phyloP scores from a whole-genome alignment of 2,797 vertebrate genomes.

The Mormyrus proboscirostris region DNA sequence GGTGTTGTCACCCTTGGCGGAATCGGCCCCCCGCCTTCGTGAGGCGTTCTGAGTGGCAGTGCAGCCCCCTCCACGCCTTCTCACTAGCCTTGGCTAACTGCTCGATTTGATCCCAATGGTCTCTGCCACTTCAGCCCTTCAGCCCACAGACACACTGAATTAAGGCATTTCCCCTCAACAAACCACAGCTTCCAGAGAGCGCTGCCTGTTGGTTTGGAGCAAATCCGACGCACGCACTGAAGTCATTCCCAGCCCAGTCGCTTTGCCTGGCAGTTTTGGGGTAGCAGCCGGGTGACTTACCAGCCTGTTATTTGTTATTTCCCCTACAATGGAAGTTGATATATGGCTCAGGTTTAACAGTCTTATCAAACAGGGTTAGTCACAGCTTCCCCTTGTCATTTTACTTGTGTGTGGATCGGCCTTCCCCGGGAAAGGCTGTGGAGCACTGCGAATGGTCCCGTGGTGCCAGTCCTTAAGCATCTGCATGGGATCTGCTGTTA shows the following conservation, averaged over 20 bases:
- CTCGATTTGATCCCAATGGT: slow-evolving; percentile 42
- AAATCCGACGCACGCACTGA: not conserved
- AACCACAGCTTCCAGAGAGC: slow-evolving; percentile 51
- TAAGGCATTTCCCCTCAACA: slow-evolving; percentile 58
- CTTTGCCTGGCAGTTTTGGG: slow-evolving; percentile 28
- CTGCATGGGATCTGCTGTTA: slow-evolving; percentile 10
- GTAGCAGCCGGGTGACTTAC: slow-evolving; percentile 35
- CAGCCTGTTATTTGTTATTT: slow-evolving; percentile 53
- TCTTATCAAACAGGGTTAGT: slow-evolving; percentile 50
- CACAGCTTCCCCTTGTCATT: slow-evolving; percentile 40
- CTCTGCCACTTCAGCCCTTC: slow-evolving; percentile 49
- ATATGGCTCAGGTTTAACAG: slow-evolving; percentile 34
- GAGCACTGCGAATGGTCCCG: not conserved
- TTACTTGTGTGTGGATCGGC: slow-evolving; percentile 35
- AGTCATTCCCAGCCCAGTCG: slow-evolving; percentile 27
- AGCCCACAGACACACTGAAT: slow-evolving; percentile 50
- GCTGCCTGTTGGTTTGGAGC: slow-evolving; percentile 14
- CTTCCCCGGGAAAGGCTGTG: not conserved
- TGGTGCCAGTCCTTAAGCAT: not conserved
- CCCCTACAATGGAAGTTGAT: slow-evolving; percentile 35
- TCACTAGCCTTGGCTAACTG: slow-evolving; percentile 29
- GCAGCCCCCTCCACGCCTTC: slow-evolving; percentile 13
- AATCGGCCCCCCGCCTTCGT: not conserved
- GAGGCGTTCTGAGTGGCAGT: slow-evolving; percentile 15
- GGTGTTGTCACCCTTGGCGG: not conserved